A percentile compares a stretch with the other conserved stretches of the same genome.
phyloP scores from a whole-genome alignment of 1,140 invertebrate genomes.

The Steinernema khuongi region DNA sequence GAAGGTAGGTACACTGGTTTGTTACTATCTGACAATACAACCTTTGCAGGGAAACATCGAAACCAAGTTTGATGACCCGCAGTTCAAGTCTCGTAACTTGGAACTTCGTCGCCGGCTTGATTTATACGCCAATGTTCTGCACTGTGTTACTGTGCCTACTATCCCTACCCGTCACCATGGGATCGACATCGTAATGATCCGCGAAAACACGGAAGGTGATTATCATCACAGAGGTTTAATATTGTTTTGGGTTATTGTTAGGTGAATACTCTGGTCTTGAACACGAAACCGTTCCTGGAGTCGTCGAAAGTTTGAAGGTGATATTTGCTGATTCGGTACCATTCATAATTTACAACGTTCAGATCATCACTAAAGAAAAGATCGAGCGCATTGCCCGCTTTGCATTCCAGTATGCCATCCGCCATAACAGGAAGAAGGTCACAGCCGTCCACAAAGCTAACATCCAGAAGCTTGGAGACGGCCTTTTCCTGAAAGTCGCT shows the following conservation, averaged over 20 bases:
- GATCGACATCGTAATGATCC: conserved; percentile 42
- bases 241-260: too few relatives aligned
- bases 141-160: conserved; percentile 86
- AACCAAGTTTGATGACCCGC: conserved; percentile 57
- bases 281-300: conserved; percentile 85
- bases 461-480: conserved; percentile 65
- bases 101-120: conserved; percentile 50
- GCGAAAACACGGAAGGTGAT: conserved; percentile 68
- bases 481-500: conserved; percentile 51
- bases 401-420: conserved; percentile 88
- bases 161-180: conserved; percentile 78
- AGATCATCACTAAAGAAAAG: conserved; percentile 81
- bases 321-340: conserved; percentile 18
- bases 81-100: conserved; percentile 53
- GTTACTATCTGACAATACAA: neutral
- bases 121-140: conserved; percentile 72
- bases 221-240: too few relatives aligned
- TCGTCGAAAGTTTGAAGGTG: conserved; percentile 88
- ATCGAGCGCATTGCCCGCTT: conserved; percentile 87
- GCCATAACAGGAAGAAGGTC: conserved; percentile 79
- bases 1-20: conserved; percentile 41
- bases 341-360: conserved; percentile 33
- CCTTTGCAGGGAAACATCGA: conserved; percentile 56
- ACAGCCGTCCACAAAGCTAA: conserved; percentile 99
- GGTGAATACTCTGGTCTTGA: conserved; percentile 82